These are phyloP conservation scores for Neocrepidodera transversa DNA, from an alignment of 2,888 invertebrate species.

Conservation along the genomic window DNA sequence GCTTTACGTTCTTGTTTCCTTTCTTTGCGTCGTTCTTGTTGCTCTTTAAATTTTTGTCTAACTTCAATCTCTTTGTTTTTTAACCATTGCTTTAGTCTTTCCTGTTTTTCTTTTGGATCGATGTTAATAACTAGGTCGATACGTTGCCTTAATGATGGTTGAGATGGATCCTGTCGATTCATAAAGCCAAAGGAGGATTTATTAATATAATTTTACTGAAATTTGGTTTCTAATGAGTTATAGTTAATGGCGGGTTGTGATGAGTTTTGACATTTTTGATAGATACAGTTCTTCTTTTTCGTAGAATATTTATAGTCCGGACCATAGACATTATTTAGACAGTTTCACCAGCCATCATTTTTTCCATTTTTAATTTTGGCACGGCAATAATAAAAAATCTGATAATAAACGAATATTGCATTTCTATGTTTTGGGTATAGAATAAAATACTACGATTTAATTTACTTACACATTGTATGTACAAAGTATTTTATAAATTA, in stretches of 20 bases:
- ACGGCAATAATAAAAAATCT: too few relatives aligned
- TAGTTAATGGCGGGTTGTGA: not conserved
- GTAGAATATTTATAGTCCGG: too few relatives aligned
- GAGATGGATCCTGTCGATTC: slow-evolving; percentile 2
- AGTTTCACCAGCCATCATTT: too few relatives aligned
- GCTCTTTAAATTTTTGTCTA: not conserved
- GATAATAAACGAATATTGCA: too few relatives aligned
- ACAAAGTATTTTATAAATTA: too few relatives aligned
- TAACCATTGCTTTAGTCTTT: slow-evolving; percentile 3
- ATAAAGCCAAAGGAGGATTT: not conserved
- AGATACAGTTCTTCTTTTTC: too few relatives aligned
- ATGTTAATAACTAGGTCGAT: not conserved
- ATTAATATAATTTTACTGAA: not conserved
- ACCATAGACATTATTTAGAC: too few relatives aligned
- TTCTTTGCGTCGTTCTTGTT: not conserved
- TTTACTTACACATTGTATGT: too few relatives aligned
- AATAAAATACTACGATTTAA: too few relatives aligned
- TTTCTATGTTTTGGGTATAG: too few relatives aligned
- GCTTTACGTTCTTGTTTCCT: not conserved
- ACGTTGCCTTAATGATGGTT: slow-evolving; percentile 1
- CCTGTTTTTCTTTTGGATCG: not conserved
- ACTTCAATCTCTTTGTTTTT: not conserved
- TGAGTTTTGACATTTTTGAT: not conserved
- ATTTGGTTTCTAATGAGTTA: not conserved
- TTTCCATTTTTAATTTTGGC: too few relatives aligned